Evolutionary conservation across 2,113 vertebrate genomes (phyloP).

Genomic region (Recurvirostra avosetta): DNA sequence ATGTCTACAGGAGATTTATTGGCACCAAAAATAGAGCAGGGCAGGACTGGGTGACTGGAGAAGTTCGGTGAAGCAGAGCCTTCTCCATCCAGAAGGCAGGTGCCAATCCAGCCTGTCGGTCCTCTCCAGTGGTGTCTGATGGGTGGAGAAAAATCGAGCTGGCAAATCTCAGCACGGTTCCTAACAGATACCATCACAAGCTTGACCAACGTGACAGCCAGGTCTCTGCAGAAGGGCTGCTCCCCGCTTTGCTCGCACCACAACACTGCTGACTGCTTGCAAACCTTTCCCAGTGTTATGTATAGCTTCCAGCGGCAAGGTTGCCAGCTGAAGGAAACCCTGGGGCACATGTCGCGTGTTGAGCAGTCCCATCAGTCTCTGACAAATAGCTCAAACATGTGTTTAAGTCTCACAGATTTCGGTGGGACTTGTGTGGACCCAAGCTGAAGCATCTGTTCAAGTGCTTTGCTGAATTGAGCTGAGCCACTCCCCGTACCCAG

Average conservation of each 20-base stretch:
- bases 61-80: not conserved
- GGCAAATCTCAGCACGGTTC: not conserved
- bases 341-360: rapidly evolving
- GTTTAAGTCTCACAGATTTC: not conserved
- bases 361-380: not conserved
- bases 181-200: not conserved
- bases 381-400: not conserved
- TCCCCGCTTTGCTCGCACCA: not conserved
- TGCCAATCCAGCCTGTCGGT: not conserved
- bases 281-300: not conserved
- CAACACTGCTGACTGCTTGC: rapidly evolving
- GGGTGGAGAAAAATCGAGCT: not conserved
- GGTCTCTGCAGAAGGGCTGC: not conserved
- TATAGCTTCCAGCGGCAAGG: not conserved
- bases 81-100: not conserved
- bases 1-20: conserved; percentile 43
- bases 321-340: not conserved
- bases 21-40: conserved; percentile 22
- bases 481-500: not conserved
- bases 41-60: not conserved
- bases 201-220: rapidly evolving
- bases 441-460: not conserved
- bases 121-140: not conserved
- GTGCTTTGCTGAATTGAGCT: not conserved
- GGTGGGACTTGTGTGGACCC: not conserved